These are phyloP conservation scores for Bombus ignitus DNA, from an alignment of 1,140 invertebrate species.

Conservation along the genomic window DNA sequence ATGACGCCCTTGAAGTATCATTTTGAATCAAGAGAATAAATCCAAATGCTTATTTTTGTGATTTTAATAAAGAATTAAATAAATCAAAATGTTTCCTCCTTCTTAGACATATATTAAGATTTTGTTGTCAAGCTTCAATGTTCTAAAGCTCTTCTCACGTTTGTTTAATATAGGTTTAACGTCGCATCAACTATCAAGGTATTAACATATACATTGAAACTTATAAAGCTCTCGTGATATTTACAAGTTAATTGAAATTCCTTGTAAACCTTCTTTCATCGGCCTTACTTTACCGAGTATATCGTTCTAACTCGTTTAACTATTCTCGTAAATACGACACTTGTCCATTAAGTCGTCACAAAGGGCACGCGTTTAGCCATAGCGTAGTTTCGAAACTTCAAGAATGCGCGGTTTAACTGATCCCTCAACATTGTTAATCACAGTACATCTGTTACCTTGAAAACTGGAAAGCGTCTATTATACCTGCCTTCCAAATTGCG, in stretches of 20 bases:
- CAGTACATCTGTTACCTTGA: neutral
- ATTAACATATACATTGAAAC: neutral
- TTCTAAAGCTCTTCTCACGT: too few relatives aligned
- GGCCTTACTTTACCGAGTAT: neutral
- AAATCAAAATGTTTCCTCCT: too few relatives aligned
- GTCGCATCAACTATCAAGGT: too few relatives aligned
- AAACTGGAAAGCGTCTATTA: constrained; percentile 1
- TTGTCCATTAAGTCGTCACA: constrained; percentile 26
- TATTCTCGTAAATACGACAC: constrained; percentile 13
- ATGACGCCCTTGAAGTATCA: too few relatives aligned
- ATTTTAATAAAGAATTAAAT: too few relatives aligned
- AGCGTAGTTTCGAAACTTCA: constrained; percentile 12
- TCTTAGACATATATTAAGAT: too few relatives aligned
- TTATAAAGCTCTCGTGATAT: neutral
- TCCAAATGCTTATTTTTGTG: too few relatives aligned
- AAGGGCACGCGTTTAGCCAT: neutral
- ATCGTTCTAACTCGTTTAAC: neutral
- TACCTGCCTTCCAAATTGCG: neutral
- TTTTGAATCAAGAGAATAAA: too few relatives aligned
- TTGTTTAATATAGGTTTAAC: too few relatives aligned
- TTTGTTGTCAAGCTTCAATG: too few relatives aligned
- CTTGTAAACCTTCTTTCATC: neutral
- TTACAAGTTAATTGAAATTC: neutral
- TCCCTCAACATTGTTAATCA: neutral
- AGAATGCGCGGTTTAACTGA: constrained; percentile 23